Conservation (phyloP, 1,140 invertebrate genomes). For the Wiebesia pumilae region DNA sequence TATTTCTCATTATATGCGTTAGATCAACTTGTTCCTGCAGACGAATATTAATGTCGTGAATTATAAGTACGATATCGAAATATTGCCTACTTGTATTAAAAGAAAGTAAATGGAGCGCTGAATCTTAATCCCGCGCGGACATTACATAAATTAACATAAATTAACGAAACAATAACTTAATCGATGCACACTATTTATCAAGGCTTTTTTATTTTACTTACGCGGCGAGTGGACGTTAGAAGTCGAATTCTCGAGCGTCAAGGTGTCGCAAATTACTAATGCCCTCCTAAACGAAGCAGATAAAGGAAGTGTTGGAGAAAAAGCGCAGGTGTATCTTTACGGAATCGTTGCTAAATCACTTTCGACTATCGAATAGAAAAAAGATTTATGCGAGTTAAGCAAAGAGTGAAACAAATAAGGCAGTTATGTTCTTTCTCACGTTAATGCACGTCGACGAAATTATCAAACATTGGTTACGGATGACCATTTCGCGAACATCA, state of each 20-base stretch:
- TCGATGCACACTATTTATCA: background rate
- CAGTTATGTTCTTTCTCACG: background rate
- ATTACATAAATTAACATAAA: background rate
- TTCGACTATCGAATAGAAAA: background rate
- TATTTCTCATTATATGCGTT: background rate
- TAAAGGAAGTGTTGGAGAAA: background rate
- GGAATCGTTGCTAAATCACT: background rate
- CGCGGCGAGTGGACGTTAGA: background rate
- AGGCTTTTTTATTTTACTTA: background rate
- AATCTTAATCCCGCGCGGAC: background rate
- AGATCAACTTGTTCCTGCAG: background rate
- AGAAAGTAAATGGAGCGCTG: background rate
- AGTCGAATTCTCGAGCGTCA: background rate
- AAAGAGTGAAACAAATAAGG: background rate
- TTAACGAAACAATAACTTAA: background rate
- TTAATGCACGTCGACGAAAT: background rate
- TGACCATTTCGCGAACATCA: too few relatives aligned
- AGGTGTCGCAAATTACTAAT: background rate
- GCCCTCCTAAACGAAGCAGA: background rate
- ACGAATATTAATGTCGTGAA: background rate
- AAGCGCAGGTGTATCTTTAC: background rate
- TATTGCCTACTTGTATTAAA: background rate
- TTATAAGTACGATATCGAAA: background rate
- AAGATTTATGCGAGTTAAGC: background rate
- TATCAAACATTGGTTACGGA: background rate